Evolutionary conservation across 1,140 invertebrate species (phyloP), one percentile per base, ranked within the genome.

Genomic region (Drosophila busckii): DNA sequence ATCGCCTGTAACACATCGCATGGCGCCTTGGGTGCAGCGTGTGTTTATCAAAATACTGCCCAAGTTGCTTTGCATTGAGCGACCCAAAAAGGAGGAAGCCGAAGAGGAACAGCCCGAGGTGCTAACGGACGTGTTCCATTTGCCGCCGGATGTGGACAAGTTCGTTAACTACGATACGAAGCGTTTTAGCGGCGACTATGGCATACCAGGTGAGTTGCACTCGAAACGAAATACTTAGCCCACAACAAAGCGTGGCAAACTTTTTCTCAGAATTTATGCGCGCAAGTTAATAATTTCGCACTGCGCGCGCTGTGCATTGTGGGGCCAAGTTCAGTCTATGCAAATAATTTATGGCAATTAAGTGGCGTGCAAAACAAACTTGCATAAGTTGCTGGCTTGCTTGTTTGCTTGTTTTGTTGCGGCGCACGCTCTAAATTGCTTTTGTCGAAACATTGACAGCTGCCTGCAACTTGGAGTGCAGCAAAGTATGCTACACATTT

Each of bases 1-100:
- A 80, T 95, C 97, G 22, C 98, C 98, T 16, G 96, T 98, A 7
- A 99, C 98, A 10, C 98, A 99, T 89, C 93, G 93, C 70, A 95
- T 98, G 93, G 91, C 94, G 9, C 94, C 93, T 5, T 97, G 96
- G 96, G 95, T 97, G 48, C 91, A 94, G 52, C 90, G 92, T 63
- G 89, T 97, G 61, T 98, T 98, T 88, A 96, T 98, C 78, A 92
- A 96, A 86, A 91, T 95, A 80, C 91, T 98, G 83, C 96, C 96
- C 15, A 94, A 92, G 88, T 92, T 94, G 87, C 89, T 97, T 56
- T 92, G 94, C 88, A 95, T 97, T 80, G 90, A 95, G 88, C 91
- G 95, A 73, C 95, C 95, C 17, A 92, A 93, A 65, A 94, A 94
- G 83, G 91, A 92, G 41, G 90, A 91, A 37, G 88, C 89, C 35